These are phyloP conservation scores for Maconellicoccus hirsutus DNA, from an alignment of 1,140 invertebrate genomes.

Conservation along the genomic window DNA sequence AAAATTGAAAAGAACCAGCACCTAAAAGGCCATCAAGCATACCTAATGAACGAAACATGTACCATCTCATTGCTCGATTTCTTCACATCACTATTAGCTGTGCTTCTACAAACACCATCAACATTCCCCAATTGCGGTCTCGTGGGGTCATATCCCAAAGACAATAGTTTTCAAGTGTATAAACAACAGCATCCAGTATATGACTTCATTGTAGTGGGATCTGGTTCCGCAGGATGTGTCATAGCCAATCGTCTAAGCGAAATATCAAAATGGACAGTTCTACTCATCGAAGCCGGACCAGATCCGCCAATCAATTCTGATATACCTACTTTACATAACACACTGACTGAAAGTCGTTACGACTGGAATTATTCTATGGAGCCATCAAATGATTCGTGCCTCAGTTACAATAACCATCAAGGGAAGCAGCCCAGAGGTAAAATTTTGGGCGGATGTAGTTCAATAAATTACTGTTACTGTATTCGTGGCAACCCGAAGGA, in stretches of 20 bases:
- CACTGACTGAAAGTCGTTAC: neutral
- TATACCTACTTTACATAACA: slow-evolving; percentile 6
- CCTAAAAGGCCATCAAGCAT: no score
- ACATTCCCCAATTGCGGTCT: no score
- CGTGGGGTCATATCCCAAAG: no score
- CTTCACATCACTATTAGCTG: no score
- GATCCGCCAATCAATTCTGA: slow-evolving; percentile 42
- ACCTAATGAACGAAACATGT: no score
- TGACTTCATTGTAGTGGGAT: slow-evolving; percentile 36
- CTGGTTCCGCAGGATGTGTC: slow-evolving; percentile 43
- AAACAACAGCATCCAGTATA: neutral
- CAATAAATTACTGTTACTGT: slow-evolving; percentile 63
- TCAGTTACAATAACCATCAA: neutral
- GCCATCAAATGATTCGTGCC: neutral
- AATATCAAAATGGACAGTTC: slow-evolving; percentile 34
- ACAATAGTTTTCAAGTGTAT: no score
- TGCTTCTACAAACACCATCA: no score
- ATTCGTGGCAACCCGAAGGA: slow-evolving; percentile 52
- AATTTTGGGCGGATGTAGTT: slow-evolving; percentile 55
- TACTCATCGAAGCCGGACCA: slow-evolving; percentile 37
- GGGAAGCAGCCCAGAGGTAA: slow-evolving; percentile 37
- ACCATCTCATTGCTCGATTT: no score
- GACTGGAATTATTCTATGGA: slow-evolving; percentile 21
- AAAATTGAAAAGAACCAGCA: no score
- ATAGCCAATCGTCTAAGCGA: slow-evolving; percentile 44